Evolutionary conservation across 2,888 invertebrate genomes (phyloP), one percentile per base, ranked within the genome.

Genomic region (Tachina grossa): DNA sequence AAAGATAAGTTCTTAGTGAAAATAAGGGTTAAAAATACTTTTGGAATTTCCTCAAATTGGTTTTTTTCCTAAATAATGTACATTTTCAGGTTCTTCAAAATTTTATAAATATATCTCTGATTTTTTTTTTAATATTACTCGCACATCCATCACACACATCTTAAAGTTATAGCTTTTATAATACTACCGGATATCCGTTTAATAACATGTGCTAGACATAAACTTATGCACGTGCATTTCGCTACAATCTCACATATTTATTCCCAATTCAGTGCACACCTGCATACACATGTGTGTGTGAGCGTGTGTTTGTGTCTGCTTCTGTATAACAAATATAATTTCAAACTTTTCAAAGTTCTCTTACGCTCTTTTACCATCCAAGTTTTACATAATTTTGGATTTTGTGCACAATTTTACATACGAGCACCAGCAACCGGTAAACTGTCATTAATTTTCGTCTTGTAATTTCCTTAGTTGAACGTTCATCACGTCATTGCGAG

Each of bases 381-480:
- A 14, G 11, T 79, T 69, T 78, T 51, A 14, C 19, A 66, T 39
- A 45, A 66, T 11, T 72, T 43, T 76, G 8, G 63, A 63, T 76
- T 69, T 69, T 69, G 31, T 57, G 55, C 41, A 55, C n/a, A 51
- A 65, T 59, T 81, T 66, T 68, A 43, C 9, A 19, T 49, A 61
- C 66, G 41, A 78, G 66, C 53, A 4, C 31, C 31, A 31, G 31
- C 31, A 68, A 83, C 85, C 85, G 85, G 88, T 88, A 88, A 88
- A 88, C 84, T 89, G 89, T 90, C 90, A 91, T 91, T 91, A 91
- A 91, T 91, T 91, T 90, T 89, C 90, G 90, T 90, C 89, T 90
- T 90, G 91, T 91, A 91, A 91, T 91, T 91, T 91, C 91, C 91
- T 91, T 88, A 91, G 90, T 90, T 90, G 89, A 89, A 87, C 88